Percentiles rank a stretch among this genome's conserved stretches.
Evolutionary conservation across 2,113 vertebrate species (phyloP).

Genomic region (Tenebrosternarchus preto): DNA sequence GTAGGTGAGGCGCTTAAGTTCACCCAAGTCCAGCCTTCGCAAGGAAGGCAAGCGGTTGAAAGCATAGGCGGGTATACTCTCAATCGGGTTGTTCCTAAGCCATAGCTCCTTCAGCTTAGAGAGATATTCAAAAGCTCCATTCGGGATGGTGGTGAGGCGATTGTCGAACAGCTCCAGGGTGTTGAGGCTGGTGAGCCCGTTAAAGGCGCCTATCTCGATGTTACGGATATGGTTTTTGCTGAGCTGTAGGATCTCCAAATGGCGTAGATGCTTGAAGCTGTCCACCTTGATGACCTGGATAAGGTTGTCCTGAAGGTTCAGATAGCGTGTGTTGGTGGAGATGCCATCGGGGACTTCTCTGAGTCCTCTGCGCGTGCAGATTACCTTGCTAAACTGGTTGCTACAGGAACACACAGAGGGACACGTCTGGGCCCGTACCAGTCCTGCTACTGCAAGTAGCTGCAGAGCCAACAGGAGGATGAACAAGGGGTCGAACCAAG

Average conservation of each 20-base stretch:
- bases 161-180: slow-evolving; percentile 80
- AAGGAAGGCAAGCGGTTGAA: slow-evolving; percentile 77
- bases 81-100: slow-evolving; percentile 79
- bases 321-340: slow-evolving; percentile 78
- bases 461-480: slow-evolving; percentile 96
- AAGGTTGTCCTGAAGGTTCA: slow-evolving; percentile 79
- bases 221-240: slow-evolving; percentile 79
- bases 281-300: slow-evolving; percentile 80
- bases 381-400: slow-evolving; percentile 80
- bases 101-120: slow-evolving; percentile 78
- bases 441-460: slow-evolving; percentile 93
- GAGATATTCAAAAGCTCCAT: slow-evolving; percentile 78
- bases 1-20: slow-evolving; percentile 77
- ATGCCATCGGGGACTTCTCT: slow-evolving; percentile 78
- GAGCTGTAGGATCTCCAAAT: slow-evolving; percentile 77
- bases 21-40: slow-evolving; percentile 75
- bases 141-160: slow-evolving; percentile 79
- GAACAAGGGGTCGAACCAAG: slow-evolving; percentile 96
- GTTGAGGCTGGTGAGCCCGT: slow-evolving; percentile 76
- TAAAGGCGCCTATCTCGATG: slow-evolving; percentile 79
- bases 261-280: slow-evolving; percentile 78
- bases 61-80: slow-evolving; percentile 80
- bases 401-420: slow-evolving; percentile 78
- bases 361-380: slow-evolving; percentile 75
- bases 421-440: slow-evolving; percentile 80